Evolutionary conservation across 1,140 invertebrate genomes (phyloP).

Genomic region (Drosophila nasuta): DNA sequence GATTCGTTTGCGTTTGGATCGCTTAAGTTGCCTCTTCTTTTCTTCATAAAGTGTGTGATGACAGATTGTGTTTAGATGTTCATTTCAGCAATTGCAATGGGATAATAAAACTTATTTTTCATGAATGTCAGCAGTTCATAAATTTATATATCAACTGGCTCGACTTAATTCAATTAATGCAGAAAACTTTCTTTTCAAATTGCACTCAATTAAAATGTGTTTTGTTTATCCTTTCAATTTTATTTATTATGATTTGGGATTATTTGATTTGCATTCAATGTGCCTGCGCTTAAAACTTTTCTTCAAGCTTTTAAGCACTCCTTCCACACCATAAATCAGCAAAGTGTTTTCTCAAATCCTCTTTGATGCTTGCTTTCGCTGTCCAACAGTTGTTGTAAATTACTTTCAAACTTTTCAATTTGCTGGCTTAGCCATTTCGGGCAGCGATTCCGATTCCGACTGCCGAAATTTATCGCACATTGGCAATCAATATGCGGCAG

Average conservation of each 20-base stretch:
- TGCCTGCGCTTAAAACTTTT: conserved; percentile 1
- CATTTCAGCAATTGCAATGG: too few relatives aligned
- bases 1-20: conserved; percentile 33
- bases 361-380: conserved; percentile 9
- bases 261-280: background rate
- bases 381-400: conserved; percentile 36
- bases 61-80: too few relatives aligned
- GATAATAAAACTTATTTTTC: too few relatives aligned
- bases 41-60: too few relatives aligned
- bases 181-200: too few relatives aligned
- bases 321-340: conserved; percentile 4
- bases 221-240: too few relatives aligned
- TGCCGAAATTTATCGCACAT: conserved; percentile 66
- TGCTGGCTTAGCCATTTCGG: conserved; percentile 9
- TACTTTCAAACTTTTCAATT: conserved; percentile 46
- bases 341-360: conserved; percentile 11
- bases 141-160: background rate
- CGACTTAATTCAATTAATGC: too few relatives aligned
- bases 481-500: conserved; percentile 73
- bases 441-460: conserved; percentile 18
- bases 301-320: conserved; percentile 11
- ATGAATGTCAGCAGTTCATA: background rate
- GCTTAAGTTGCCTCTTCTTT: background rate
- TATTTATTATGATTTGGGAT: background rate
- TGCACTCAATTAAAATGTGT: too few relatives aligned